A percentile compares a stretch with the other conserved stretches of the same genome.
Conservation (phyloP, 2,888 invertebrate genomes). For the Ctena decussata region DNA sequence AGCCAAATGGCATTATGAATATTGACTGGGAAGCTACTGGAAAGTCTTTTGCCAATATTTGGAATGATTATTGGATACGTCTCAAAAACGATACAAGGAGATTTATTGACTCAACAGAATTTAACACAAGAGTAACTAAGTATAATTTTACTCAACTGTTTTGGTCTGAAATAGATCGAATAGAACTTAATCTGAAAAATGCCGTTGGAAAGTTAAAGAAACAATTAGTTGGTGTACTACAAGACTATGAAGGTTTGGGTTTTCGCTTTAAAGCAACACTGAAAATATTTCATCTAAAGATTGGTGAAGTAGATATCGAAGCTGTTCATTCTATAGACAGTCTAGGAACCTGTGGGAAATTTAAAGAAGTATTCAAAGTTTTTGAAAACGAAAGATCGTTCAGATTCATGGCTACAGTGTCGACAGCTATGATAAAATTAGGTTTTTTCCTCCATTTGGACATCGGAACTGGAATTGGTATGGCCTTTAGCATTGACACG, state of each 20-base stretch:
- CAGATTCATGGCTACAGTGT: conserved; percentile 9
- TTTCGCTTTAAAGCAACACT: conserved; percentile 16
- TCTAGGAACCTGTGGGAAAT: conserved; percentile 47
- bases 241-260: conserved; percentile 39
- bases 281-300: neutral
- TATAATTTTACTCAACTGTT: conserved; percentile 16
- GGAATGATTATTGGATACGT: no score
- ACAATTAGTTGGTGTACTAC: conserved; percentile 1
- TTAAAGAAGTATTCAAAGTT: conserved; percentile 24
- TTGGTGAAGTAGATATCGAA: conserved; percentile 46
- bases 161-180: neutral
- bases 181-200: conserved; percentile 3
- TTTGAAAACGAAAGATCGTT: conserved; percentile 40
- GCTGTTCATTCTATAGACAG: conserved; percentile 36
- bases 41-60: no score
- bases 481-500: conserved; percentile 14
- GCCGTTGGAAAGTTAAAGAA: neutral
- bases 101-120: conserved; percentile 37
- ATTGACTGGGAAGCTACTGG: no score
- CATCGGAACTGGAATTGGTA: conserved; percentile 21
- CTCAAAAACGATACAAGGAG: no score
- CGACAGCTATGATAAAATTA: neutral
- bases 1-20: no score
- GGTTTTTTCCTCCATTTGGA: conserved; percentile 25
- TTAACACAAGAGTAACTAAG: conserved; percentile 7